A percentile compares a stretch with the other conserved stretches of the same genome.
Conservation (phyloP, 2,888 invertebrate genomes). For the Pristionchus mayeri region DNA sequence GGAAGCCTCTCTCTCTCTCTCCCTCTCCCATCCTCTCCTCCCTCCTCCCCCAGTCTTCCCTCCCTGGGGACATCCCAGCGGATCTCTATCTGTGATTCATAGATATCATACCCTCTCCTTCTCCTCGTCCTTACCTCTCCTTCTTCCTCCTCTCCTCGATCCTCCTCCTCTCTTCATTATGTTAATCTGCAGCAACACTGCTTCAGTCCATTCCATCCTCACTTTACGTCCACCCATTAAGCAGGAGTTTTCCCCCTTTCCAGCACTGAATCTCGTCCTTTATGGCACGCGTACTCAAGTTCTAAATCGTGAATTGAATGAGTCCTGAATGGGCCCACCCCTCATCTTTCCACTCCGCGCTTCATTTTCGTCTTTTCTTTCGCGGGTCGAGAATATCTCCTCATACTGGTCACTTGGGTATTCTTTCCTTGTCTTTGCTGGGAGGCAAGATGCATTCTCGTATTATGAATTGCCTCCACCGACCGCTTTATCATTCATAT, state of each 20-base stretch:
- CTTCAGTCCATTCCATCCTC: constrained; percentile 31
- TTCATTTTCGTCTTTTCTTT: constrained; percentile 11
- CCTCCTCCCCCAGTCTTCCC: constrained; percentile 4
- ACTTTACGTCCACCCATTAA: constrained; percentile 12
- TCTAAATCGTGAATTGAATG: not conserved
- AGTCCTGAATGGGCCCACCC: not conserved
- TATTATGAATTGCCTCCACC: constrained; percentile 46
- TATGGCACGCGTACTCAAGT: constrained; percentile 20
- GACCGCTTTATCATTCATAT: constrained; percentile 40
- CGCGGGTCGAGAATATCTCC: not conserved
- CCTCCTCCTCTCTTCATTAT: not conserved
- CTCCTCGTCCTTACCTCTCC: not conserved
- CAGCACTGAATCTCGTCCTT: not conserved
- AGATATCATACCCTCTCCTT: not conserved
- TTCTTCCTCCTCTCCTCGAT: not conserved
- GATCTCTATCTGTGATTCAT: constrained; percentile 36
- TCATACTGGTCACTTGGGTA: constrained; percentile 46
- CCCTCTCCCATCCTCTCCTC: not conserved
- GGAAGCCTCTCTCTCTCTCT: constrained; percentile 34
- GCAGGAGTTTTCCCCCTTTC: not conserved
- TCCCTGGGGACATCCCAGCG: not conserved
- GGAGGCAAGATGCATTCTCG: not conserved
- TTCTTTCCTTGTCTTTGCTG: constrained; percentile 32
- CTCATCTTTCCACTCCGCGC: not conserved
- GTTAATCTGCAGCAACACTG: not conserved